These are phyloP conservation scores for Lochmaea capreae DNA, from an alignment of 2,888 invertebrate species.

Conservation along the genomic window DNA sequence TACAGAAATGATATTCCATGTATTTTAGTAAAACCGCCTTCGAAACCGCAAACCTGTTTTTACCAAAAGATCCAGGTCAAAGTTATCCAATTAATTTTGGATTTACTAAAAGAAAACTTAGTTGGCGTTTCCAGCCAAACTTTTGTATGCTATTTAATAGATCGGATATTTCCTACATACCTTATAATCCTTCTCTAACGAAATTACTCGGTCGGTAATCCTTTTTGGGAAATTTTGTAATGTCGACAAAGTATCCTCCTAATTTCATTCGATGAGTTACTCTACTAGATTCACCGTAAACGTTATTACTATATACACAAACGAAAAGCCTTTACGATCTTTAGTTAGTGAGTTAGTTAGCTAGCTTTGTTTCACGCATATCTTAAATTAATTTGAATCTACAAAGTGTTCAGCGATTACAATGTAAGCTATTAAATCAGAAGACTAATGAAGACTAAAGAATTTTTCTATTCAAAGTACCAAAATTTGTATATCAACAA, in stretches of 20 bases:
- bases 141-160: constrained; percentile 37
- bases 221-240: constrained; percentile 38
- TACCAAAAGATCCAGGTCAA: constrained; percentile 20
- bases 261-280: constrained; percentile 7
- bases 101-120: constrained; percentile 34
- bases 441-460: too few relatives aligned
- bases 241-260: constrained; percentile 20
- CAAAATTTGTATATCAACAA: too few relatives aligned
- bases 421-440: too few relatives aligned
- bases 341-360: too few relatives aligned
- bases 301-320: background rate
- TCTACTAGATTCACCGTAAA: constrained; percentile 2
- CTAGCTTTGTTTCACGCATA: too few relatives aligned
- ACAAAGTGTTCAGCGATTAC: too few relatives aligned
- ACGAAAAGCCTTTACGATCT: too few relatives aligned
- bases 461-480: too few relatives aligned
- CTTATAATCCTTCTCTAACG: constrained; percentile 37
- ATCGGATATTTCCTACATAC: constrained; percentile 34
- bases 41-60: background rate
- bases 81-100: constrained; percentile 38
- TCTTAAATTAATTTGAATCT: too few relatives aligned
- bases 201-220: constrained; percentile 35
- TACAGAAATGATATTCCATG: background rate
- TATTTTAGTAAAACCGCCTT: background rate
- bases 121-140: constrained; percentile 31